Evolutionary conservation across 2,797 vertebrate species (phyloP), one percentile per base, ranked within the genome.

Genomic region (Poecilia picta): DNA sequence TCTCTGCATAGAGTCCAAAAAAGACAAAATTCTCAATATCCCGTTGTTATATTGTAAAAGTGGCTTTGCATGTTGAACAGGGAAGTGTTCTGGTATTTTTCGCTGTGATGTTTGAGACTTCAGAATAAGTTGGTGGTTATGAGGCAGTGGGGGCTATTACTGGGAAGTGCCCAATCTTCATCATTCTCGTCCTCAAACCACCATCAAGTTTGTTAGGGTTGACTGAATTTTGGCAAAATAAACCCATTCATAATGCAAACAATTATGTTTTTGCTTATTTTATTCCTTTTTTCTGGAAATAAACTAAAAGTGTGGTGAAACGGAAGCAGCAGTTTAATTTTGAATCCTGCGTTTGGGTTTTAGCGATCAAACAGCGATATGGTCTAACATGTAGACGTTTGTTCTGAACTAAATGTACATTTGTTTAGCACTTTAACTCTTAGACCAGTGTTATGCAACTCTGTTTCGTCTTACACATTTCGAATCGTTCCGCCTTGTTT

Each of bases 21-120:
- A 73, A 64, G 20, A n/a, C 33, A 55, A 36, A 59, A 31, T 36
- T 18, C 15, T 28, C 8, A 43, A 71, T 79, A 16, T 43, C 77
- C 13, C 46, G 10, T 23, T 43, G 25, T 36, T 59, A 87, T 91
- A 83, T 76, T 80, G 87, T 85, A 92, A 91, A 68, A 89, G 25
- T 0, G 81, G 86, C 75, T 47, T 84, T 77, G 74, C 72, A 46
- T 81, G 77, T 77, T 76, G 36, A 75, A 59, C 3, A 3, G 36
- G 81, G 79, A 39, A 73, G 59, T 87, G 53, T 88, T 85, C 68
- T 78, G 15, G 88, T 85, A 86, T 81, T 91, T 53, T 93, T 74
- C n/a, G 68, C 57, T 73, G 83, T 73, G 45, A 28, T 80, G 13
- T 89, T 81, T 86, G 7, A 74, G 64, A 59, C 43, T 51, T 77